phyloP scores from a whole-genome alignment of 2,113 vertebrate genomes.

The Antigone vipio region DNA sequence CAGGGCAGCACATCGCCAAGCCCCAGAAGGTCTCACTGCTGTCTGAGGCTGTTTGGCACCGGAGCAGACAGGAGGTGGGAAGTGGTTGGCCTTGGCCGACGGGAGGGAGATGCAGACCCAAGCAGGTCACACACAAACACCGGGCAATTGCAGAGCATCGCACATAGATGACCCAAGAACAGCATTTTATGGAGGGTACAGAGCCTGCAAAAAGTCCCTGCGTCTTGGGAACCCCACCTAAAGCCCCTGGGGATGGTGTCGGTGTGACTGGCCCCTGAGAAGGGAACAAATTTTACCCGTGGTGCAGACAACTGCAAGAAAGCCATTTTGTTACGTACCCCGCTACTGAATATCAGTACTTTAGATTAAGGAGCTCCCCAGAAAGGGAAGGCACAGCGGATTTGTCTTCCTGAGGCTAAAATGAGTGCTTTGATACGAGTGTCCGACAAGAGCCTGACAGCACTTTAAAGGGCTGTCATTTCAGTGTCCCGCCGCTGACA shows the following conservation, averaged over 20 bases:
- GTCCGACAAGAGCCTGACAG: background rate
- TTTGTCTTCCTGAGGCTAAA: background rate
- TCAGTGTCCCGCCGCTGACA: background rate
- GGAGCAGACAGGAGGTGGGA: background rate
- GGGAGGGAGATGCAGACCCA: background rate
- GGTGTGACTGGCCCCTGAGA: background rate
- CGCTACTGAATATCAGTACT: background rate
- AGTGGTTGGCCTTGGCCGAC: fast-evolving
- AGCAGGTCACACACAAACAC: fast-evolving
- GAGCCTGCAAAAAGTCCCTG: background rate
- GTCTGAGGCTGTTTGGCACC: fast-evolving
- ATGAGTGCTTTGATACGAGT: background rate
- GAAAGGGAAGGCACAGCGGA: background rate
- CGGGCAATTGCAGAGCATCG: fast-evolving
- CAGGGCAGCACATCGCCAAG: background rate
- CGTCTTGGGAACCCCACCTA: background rate
- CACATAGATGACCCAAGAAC: fast-evolving
- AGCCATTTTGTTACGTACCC: background rate
- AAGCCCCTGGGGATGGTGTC: background rate
- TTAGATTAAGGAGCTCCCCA: background rate
- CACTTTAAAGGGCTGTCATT: background rate
- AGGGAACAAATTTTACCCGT: background rate
- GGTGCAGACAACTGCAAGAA: background rate
- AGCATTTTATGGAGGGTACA: background rate
- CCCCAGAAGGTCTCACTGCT: background rate